A percentile compares a stretch with the other conserved stretches of the same genome.
Conservation (phyloP, 2,797 vertebrate species). For the Hylomyscus alleni region DNA sequence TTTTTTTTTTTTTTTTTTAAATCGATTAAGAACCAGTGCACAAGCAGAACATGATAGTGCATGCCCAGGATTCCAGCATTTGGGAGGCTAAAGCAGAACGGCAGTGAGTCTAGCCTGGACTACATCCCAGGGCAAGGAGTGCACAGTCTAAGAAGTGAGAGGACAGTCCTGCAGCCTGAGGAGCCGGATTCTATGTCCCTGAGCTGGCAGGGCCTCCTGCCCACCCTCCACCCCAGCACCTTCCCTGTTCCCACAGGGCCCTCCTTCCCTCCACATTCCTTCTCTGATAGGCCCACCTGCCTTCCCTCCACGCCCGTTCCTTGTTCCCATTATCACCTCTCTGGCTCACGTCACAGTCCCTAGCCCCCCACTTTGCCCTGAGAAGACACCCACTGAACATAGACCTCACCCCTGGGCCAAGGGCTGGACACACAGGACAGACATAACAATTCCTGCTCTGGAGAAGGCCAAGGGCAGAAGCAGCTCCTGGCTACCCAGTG, state of each 20-base stretch:
- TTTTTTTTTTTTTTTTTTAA: too few species aligned
- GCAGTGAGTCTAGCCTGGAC: not conserved
- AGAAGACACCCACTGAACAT: not conserved
- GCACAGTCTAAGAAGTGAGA: not conserved
- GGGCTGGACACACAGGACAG: not conserved
- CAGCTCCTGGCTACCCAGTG: rapidly evolving
- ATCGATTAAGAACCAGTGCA: not conserved
- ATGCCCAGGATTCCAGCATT: not conserved
- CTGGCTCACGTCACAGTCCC: not conserved
- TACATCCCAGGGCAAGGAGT: too few species aligned
- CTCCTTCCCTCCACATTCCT: not conserved
- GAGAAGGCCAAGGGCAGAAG: not conserved
- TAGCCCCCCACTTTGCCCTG: rapidly evolving
- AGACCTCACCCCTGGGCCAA: rapidly evolving
- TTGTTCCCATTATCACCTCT: rapidly evolving
- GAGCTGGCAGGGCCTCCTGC: not conserved
- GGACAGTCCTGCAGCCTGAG: not conserved
- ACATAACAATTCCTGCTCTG: not conserved
- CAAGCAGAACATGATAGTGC: not conserved
- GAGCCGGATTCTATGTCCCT: rapidly evolving
- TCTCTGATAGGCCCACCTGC: not conserved
- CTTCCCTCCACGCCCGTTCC: rapidly evolving
- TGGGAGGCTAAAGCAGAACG: not conserved
- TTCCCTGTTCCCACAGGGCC: not conserved
- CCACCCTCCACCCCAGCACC: too few species aligned